Base-by-base conservation (phyloP, 2,888 invertebrate species). In the Dynastes tityus region DNA sequence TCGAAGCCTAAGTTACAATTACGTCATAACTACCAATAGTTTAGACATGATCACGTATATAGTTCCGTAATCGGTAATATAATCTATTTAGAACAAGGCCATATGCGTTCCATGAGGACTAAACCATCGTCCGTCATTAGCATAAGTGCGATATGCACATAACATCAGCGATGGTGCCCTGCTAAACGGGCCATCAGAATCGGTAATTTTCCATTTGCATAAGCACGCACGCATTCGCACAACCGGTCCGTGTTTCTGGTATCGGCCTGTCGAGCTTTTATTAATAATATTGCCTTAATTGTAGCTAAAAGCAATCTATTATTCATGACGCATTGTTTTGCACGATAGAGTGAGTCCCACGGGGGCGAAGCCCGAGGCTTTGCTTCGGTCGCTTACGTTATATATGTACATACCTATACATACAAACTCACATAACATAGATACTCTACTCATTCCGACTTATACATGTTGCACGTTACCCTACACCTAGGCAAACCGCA, bases 291-390 rank as follows among this genome's bases (percentile, higher is more conserved):
- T 73, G 40, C 58, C 58, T 73, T 73, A 73, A 73, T 61, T 73
- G 73, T 73, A 73, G 73, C 58, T 58, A 73, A 73, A 73, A 58
- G 58, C 73, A 58, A 58, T 73, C 73, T 73, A 73, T 73, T 73
- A 73, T 73, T 73, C 73, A 73, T 73, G 53, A 53, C 58, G 73
- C 73, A 73, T 73, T 73, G 73, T 73, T 73, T 73, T 58, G 73
- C 58, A 73, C 53, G 73, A 73, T 73, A 73, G 73, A 73, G 73
- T 61, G 58, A 73, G 58, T 61, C 73, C 73, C 73, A 11, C 6
- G 40, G 45, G 73, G 61, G 22, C 40, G 37, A 40, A 55, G 3
- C 27, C 53, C n/a, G 53, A 32, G 58, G 58, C 40, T 58, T 40
- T 53, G 53, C 51, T 55, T 51, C 53, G 53, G 37, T 32, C 53